Conservation (phyloP, 1,140 invertebrate genomes). For the Monochamus saltuarius region DNA sequence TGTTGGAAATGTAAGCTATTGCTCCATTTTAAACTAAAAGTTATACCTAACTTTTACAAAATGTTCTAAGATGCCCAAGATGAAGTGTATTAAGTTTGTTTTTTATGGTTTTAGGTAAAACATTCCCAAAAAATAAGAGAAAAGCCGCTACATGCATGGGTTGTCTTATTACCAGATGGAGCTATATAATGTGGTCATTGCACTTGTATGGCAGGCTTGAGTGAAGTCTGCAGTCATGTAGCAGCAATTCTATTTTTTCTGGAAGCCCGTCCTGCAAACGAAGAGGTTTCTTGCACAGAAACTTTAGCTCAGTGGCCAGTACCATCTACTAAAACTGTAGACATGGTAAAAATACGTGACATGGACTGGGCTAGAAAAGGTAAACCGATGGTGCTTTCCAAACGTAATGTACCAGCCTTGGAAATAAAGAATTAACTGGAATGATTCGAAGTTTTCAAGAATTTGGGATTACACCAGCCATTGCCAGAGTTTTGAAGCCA, state of each 20-base stretch:
- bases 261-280: not conserved
- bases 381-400: too few relatives aligned
- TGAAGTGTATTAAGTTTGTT: constrained; percentile 1
- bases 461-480: constrained; percentile 1
- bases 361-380: not conserved
- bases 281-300: not conserved
- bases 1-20: too few relatives aligned
- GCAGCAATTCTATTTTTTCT: not conserved
- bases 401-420: not conserved
- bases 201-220: constrained; percentile 13
- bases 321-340: not conserved
- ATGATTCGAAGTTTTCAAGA: not conserved
- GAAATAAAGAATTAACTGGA: not conserved
- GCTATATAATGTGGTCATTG: constrained; percentile 4
- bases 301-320: too few relatives aligned
- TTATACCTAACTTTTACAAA: too few relatives aligned
- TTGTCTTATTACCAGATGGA: constrained; percentile 7
- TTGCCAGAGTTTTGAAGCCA: not conserved
- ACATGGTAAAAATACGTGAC: not conserved
- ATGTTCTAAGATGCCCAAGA: not conserved
- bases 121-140: constrained; percentile 9
- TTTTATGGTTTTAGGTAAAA: not conserved
- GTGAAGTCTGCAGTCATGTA: constrained; percentile 11
- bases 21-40: too few relatives aligned
- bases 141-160: constrained; percentile 8